Conservation (phyloP, 1,140 invertebrate species). For the Daktulosphaira vitifoliae region DNA sequence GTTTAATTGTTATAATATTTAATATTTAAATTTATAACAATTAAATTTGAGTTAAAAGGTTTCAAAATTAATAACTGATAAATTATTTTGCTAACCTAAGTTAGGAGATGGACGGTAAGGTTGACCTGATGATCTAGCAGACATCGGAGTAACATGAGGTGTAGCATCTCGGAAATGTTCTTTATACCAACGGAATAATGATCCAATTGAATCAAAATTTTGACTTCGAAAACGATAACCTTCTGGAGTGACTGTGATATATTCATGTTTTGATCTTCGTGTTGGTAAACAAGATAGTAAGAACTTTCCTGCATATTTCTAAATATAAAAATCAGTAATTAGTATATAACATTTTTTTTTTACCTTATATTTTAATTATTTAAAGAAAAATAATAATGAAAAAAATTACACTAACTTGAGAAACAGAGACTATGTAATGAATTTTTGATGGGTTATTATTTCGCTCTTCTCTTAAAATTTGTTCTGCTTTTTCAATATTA, state of each 20-base stretch:
- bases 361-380: too few relatives aligned
- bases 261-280: conserved; percentile 77
- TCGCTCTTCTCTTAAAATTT: conserved; percentile 76
- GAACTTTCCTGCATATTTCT: conserved; percentile 90
- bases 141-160: conserved; percentile 59
- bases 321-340: conserved; percentile 38
- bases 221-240: conserved; percentile 86
- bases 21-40: not conserved
- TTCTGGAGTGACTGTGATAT: conserved; percentile 80
- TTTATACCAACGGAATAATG: conserved; percentile 93
- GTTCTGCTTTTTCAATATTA: conserved; percentile 77
- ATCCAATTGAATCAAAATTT: conserved; percentile 74
- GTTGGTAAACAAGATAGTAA: conserved; percentile 87
- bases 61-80: not conserved
- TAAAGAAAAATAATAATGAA: not conserved
- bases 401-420: conserved; percentile 50
- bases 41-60: not conserved
- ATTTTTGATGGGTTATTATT: conserved; percentile 77
- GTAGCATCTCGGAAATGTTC: conserved; percentile 90
- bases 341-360: not conserved
- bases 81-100: conserved; percentile 50
- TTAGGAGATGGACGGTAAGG: conserved; percentile 56
- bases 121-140: conserved; percentile 52
- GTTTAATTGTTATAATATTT: conserved; percentile 1
- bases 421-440: conserved; percentile 80